A percentile compares a stretch with the other conserved stretches of the same genome.
Evolutionary conservation across 2,797 vertebrate species (phyloP).

Genomic region (Nothura maculosa): DNA sequence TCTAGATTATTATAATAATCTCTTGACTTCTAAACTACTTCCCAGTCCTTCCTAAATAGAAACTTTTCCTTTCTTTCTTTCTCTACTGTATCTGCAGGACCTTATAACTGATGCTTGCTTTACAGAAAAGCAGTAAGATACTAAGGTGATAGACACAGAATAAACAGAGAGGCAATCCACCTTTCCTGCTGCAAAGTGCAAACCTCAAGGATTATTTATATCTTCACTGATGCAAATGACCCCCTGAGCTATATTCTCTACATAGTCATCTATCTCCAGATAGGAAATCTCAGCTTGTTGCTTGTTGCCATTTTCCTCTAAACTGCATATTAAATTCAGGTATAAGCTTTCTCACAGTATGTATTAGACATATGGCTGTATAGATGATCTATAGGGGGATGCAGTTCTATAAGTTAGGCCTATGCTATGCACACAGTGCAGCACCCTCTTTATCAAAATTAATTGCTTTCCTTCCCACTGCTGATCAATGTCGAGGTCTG

Average conservation of each 20-base stretch:
- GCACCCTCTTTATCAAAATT: not conserved
- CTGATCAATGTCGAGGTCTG: not conserved
- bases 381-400: not conserved
- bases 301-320: not conserved
- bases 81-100: not conserved
- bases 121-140: not conserved
- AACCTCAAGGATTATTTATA: not conserved
- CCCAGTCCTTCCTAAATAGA: not conserved
- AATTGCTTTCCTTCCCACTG: not conserved
- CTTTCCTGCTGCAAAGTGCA: not conserved
- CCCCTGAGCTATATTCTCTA: not conserved
- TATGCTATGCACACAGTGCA: not conserved
- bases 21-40: conserved; percentile 45
- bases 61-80: not conserved
- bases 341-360: not conserved
- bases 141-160: not conserved
- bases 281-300: not conserved
- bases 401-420: not conserved
- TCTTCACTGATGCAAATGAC: not conserved
- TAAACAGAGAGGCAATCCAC: not conserved
- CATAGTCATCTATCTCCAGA: not conserved
- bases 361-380: not conserved
- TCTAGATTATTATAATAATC: not conserved
- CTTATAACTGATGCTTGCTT: conserved; percentile 22
- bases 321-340: not conserved